Percentiles rank a stretch among this genome's conserved stretches.
These are phyloP conservation scores for Lithophane leautieri DNA, from an alignment of 2,888 invertebrate genomes.

Conservation along the genomic window DNA sequence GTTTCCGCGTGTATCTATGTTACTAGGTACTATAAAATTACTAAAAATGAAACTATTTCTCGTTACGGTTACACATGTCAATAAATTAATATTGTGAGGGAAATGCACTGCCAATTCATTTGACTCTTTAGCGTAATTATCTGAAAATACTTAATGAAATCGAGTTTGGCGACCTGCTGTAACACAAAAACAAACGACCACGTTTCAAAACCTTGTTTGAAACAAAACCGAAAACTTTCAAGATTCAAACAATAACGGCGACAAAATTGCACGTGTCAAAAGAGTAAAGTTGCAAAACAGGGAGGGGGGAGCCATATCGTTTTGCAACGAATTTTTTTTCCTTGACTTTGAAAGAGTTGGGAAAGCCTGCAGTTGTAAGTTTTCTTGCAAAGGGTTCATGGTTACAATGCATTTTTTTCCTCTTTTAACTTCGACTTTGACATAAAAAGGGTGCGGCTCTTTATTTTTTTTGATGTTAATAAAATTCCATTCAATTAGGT, in stretches of 20 bases:
- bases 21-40: too few relatives aligned
- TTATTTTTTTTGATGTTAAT: constrained; percentile 7
- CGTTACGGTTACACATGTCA: not conserved
- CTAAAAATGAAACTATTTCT: not conserved
- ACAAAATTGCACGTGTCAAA: constrained; percentile 19
- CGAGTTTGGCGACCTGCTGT: not conserved
- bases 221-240: not conserved
- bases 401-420: constrained; percentile 17
- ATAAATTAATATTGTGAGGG: not conserved
- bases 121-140: not conserved
- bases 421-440: constrained; percentile 7
- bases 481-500: constrained; percentile 8
- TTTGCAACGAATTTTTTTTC: constrained; percentile 12
- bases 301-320: not conserved
- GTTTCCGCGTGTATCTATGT: too few relatives aligned
- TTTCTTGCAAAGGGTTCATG: constrained; percentile 17
- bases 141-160: not conserved
- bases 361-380: constrained; percentile 33
- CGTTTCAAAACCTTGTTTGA: not conserved
- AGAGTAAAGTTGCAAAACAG: constrained; percentile 12
- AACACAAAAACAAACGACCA: not conserved
- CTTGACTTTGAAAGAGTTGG: constrained; percentile 31
- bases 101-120: not conserved
- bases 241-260: not conserved
- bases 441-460: not conserved